Evolutionary conservation across 2,888 invertebrate species (phyloP), one percentile per base, ranked within the genome.

Genomic region (Cantharis lateralis): DNA sequence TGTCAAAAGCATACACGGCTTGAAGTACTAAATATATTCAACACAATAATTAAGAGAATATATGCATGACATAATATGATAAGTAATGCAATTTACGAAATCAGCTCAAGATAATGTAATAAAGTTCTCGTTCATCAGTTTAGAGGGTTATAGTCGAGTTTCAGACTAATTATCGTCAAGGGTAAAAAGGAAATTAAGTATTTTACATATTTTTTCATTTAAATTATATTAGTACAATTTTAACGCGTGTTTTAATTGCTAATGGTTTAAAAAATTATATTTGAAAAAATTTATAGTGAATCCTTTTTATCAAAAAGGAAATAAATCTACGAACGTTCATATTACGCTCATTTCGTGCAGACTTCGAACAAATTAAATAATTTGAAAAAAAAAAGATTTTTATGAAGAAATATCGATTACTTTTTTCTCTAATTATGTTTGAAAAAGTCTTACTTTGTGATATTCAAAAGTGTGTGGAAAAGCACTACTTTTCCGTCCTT

Each of bases 31-130:
- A 20, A 66, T 66, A 20, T 24, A 66, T 64, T 64, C 64, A 66
- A 20, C 64, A 18, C 24, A 3, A 66, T 66, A 66, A 66, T 66
- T 20, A 66, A 66, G 64, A 66, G 64, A 18, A 66, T 18, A 15
- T 66, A 66, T 16, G 64, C 20, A 66, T 66, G 20, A 66, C 64
- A 66, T 66, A 66, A 66, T 66, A 66, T 66, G 64, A 66, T 66
- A 66, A 66, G n/a, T 66, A 66, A 66, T 66, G 64, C 18, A 66
- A 66, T 66, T 66, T 66, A 24, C 20, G 24, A 66, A 66, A 66
- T 66, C 15, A 66, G 24, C 24, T 20, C 24, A 63, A 63, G 18
- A 48, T 48, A 48, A 48, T 48, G 48, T 48, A 48, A 48, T 48
- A n/a, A 48, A 48, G 48, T 48, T 48, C 48, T 48, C 48, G 48